Percentiles rank a stretch among this genome's conserved stretches.
Conservation (phyloP, 2,797 vertebrate species). For the Molossus molossus region DNA sequence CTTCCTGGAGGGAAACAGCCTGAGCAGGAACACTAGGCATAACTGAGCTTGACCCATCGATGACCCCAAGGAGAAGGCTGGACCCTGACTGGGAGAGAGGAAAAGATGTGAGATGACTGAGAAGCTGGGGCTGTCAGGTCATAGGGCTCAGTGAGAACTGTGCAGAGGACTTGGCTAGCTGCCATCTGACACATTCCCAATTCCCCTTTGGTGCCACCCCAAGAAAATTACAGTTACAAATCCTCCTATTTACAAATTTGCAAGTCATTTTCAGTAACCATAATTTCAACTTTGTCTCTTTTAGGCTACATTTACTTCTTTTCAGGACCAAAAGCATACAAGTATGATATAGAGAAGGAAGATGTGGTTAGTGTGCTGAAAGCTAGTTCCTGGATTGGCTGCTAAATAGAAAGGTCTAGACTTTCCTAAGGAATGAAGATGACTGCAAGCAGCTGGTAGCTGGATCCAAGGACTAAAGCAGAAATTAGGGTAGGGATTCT, state of each 20-base stretch:
- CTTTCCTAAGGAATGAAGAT: slow-evolving; percentile 43
- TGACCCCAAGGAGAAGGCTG: background rate
- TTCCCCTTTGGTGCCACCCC: background rate
- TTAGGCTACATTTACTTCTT: slow-evolving; percentile 88
- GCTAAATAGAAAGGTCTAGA: slow-evolving; percentile 65
- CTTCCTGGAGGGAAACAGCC: background rate
- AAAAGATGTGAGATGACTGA: too few relatives aligned
- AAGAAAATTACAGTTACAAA: background rate
- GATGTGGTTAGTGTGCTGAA: slow-evolving; percentile 85
- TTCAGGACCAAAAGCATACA: slow-evolving; percentile 85
- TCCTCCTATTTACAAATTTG: background rate
- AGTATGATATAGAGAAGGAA: slow-evolving; percentile 86
- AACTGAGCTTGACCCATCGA: background rate
- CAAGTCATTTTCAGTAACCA: slow-evolving; percentile 44
- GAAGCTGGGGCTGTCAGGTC: background rate
- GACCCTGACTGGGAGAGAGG: background rate
- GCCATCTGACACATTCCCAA: background rate
- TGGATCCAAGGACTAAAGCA: slow-evolving; percentile 48
- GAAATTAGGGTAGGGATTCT: slow-evolving; percentile 7
- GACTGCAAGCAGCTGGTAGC: slow-evolving; percentile 5
- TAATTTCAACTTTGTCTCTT: slow-evolving; percentile 77
- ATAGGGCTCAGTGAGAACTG: background rate
- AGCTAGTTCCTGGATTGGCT: slow-evolving; percentile 84
- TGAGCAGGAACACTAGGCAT: background rate
- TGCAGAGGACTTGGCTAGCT: background rate